These are phyloP conservation scores for Drosophila nigrodunni DNA, from an alignment of 1,140 invertebrate species.

Conservation along the genomic window DNA sequence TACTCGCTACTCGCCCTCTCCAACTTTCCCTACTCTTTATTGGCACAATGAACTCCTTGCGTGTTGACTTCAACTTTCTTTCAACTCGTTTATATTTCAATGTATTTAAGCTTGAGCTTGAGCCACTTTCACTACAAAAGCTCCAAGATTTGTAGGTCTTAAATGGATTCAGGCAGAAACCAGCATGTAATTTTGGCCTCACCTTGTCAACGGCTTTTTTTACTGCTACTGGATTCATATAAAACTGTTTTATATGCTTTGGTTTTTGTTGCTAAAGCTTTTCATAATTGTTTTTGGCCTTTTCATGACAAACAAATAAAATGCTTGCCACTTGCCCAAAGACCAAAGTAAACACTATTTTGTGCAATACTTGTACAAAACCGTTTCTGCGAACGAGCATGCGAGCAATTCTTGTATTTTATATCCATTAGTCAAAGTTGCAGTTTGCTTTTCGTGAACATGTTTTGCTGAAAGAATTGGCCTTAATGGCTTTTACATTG, in stretches of 20 bases:
- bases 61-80: background rate
- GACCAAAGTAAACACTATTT: background rate
- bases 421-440: background rate
- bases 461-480: background rate
- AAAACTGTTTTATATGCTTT: conserved; percentile 23
- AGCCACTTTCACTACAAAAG: background rate
- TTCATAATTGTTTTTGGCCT: conserved; percentile 15
- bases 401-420: background rate
- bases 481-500: background rate
- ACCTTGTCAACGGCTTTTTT: background rate
- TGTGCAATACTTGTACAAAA: background rate
- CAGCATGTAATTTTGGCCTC: conserved; percentile 5
- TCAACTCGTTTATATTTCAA: background rate
- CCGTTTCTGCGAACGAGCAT: background rate
- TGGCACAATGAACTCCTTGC: too few species aligned
- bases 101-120: background rate
- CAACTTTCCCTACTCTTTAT: background rate
- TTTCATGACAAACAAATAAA: background rate
- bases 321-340: background rate
- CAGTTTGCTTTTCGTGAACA: background rate
- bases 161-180: conserved; percentile 23
- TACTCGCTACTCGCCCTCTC: background rate
- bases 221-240: background rate
- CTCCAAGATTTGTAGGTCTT: background rate
- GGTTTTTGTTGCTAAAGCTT: conserved; percentile 1